phyloP scores from a whole-genome alignment of 2,797 vertebrate genomes.

The Orestias chungarensis region DNA sequence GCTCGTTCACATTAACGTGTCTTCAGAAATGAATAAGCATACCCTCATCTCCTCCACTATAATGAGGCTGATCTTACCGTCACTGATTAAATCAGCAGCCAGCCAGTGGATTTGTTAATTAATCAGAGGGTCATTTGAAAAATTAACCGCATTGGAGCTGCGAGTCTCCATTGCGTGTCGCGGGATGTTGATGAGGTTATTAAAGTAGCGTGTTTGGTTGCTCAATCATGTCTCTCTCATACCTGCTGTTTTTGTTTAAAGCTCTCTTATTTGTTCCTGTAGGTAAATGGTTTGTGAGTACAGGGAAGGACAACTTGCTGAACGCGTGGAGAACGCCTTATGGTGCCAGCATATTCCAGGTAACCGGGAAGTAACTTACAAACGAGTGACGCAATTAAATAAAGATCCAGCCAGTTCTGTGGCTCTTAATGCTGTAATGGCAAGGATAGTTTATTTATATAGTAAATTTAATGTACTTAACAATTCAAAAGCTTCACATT shows the following conservation, averaged over 20 bases:
- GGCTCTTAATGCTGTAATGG: neutral
- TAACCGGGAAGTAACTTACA: constrained; percentile 37
- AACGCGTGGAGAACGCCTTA: constrained; percentile 88
- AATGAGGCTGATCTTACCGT: constrained; percentile 45
- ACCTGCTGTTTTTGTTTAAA: constrained; percentile 17
- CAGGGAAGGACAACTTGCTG: constrained; percentile 86
- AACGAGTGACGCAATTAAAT: too few relatives aligned
- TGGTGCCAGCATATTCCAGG: constrained; percentile 88
- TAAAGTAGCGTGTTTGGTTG: constrained; percentile 4
- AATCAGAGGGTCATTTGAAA: constrained; percentile 68
- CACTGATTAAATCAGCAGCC: constrained; percentile 72
- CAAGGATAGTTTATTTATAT: too few relatives aligned
- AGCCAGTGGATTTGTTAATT: constrained; percentile 67
- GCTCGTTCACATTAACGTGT: constrained; percentile 26
- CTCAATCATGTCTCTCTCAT: neutral
- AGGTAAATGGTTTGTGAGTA: constrained; percentile 90
- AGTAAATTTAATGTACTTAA: too few relatives aligned
- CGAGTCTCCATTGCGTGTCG: constrained; percentile 52
- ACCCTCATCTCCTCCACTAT: constrained; percentile 37
- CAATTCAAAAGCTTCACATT: too few relatives aligned
- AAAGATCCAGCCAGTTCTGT: too few relatives aligned
- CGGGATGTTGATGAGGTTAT: constrained; percentile 42
- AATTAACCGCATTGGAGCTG: constrained; percentile 62
- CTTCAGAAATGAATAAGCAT: constrained; percentile 27
- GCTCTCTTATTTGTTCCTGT: constrained; percentile 47